A percentile compares a stretch with the other conserved stretches of the same genome.
Evolutionary conservation across 2,113 vertebrate genomes (phyloP).

Genomic region (Pseudopipra pipra): DNA sequence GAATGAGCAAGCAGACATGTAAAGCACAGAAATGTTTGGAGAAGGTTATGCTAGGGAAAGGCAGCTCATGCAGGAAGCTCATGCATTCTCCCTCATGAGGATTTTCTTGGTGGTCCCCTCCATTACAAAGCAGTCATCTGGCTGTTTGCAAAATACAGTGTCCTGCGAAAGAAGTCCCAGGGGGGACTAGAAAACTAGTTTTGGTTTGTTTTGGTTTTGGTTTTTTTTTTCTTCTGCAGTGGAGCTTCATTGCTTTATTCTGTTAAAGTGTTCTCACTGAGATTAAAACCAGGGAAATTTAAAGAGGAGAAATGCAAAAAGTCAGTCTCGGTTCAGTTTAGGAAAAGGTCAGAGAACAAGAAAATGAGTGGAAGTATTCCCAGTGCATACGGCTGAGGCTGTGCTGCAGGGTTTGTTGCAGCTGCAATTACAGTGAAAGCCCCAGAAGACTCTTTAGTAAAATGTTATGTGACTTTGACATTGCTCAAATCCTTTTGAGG

Average conservation of each 20-base stretch:
- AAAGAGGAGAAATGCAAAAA: background rate
- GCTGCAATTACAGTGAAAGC: background rate
- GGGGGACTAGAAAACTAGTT: background rate
- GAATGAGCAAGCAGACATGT: background rate
- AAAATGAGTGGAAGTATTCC: background rate
- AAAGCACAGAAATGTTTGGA: background rate
- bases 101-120: background rate
- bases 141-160: background rate
- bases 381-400: background rate
- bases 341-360: background rate
- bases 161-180: background rate
- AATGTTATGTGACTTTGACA: background rate
- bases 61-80: background rate
- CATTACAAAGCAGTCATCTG: background rate
- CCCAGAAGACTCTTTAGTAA: background rate
- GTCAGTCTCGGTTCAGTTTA: background rate
- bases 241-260: background rate
- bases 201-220: background rate
- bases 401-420: background rate
- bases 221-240: background rate
- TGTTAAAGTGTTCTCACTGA: background rate
- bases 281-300: background rate
- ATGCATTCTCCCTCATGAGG: background rate
- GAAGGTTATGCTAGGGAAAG: background rate
- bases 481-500: background rate